Percentiles rank a stretch among this genome's conserved stretches.
Conservation (phyloP, 2,113 vertebrate species). For the Corythornis cristatus region DNA sequence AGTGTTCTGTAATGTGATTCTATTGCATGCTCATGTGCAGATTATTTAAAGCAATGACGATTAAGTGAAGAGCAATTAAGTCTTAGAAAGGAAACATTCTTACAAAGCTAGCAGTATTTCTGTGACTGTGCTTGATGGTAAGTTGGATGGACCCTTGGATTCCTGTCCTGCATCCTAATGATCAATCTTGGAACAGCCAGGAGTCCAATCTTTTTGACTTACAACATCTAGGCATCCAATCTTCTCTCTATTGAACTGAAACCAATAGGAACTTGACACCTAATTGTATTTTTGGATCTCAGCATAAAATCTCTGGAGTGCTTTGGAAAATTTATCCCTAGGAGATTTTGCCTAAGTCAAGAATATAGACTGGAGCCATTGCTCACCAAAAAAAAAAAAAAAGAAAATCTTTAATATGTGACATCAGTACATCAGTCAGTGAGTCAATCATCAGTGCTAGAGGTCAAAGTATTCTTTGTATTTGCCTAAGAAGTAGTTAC, state of each 20-base stretch:
- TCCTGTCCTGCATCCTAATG: neutral
- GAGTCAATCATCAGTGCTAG: slow-evolving; percentile 34
- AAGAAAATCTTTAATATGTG: neutral
- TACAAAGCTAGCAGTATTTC: neutral
- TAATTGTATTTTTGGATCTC: slow-evolving; percentile 30
- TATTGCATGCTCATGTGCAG: neutral
- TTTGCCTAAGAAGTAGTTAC: slow-evolving; percentile 44
- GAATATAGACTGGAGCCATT: neutral
- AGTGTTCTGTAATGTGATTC: neutral
- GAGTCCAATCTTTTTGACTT: neutral
- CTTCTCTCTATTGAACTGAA: neutral
- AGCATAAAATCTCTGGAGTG: slow-evolving; percentile 28
- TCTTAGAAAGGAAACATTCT: neutral
- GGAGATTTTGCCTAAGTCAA: slow-evolving; percentile 31
- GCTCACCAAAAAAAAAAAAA: neutral
- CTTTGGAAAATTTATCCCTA: neutral
- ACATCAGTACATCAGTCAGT: slow-evolving; percentile 31
- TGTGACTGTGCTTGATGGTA: neutral
- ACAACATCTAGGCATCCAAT: neutral
- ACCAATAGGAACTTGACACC: neutral
- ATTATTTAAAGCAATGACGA: neutral
- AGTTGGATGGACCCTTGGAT: neutral
- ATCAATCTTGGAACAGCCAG: neutral
- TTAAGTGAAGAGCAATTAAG: neutral
- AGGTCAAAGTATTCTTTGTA: slow-evolving; percentile 52